A percentile compares a stretch with the other conserved stretches of the same genome.
Conservation (phyloP, 2,113 vertebrate genomes). For the Hemiprocne comata region DNA sequence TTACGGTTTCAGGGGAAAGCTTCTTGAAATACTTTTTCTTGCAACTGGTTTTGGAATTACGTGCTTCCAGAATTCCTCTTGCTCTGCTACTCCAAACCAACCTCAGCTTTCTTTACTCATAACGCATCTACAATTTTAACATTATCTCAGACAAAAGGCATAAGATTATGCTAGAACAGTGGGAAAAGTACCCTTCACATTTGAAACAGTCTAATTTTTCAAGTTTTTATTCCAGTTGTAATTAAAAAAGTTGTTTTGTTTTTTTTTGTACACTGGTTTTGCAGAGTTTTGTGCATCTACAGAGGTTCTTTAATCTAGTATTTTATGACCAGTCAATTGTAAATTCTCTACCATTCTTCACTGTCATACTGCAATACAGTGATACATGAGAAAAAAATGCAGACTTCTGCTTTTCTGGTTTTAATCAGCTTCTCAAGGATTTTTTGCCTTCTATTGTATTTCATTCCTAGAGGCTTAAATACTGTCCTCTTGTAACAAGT, state of each 20-base stretch:
- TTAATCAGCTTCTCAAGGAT: conserved; percentile 26
- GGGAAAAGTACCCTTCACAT: background rate
- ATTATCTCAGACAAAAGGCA: background rate
- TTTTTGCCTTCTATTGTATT: conserved; percentile 7
- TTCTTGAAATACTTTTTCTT: background rate
- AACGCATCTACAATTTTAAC: background rate
- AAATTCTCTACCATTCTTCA: background rate
- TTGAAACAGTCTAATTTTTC: background rate
- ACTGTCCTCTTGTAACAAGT: background rate
- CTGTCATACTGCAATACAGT: background rate
- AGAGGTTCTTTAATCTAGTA: background rate
- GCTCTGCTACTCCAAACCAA: background rate
- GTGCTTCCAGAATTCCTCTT: background rate
- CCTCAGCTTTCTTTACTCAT: background rate
- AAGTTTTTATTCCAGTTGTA: background rate
- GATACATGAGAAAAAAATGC: background rate
- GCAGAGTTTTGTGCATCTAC: background rate
- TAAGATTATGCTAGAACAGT: background rate
- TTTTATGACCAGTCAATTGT: background rate
- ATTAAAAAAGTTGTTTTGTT: background rate
- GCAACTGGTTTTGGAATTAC: background rate
- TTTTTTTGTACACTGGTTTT: background rate
- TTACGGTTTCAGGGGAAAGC: background rate
- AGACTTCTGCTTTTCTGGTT: conserved; percentile 17
- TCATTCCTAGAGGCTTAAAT: background rate